A percentile compares a stretch with the other conserved stretches of the same genome.
These are phyloP conservation scores for Brotula barbata DNA, from an alignment of 2,797 vertebrate genomes.

Conservation along the genomic window DNA sequence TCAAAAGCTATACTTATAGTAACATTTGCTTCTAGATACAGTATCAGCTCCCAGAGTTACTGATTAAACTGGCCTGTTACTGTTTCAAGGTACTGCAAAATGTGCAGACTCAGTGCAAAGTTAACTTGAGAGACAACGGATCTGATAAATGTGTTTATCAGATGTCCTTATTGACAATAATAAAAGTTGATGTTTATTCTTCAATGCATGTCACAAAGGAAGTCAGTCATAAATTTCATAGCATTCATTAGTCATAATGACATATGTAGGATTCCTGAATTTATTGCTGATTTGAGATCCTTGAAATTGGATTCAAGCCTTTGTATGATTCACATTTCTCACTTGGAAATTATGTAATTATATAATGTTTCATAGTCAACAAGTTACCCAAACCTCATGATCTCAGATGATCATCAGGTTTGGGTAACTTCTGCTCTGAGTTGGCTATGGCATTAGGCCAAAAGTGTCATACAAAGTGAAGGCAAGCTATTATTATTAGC, in stretches of 20 bases:
- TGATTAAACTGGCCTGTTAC: conserved; percentile 13
- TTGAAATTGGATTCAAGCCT: background rate
- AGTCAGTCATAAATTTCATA: background rate
- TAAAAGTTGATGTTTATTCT: background rate
- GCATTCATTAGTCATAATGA: too few species aligned
- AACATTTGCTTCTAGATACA: conserved; percentile 20
- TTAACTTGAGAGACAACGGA: conserved; percentile 44
- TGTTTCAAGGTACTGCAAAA: conserved; percentile 16
- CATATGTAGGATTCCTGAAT: background rate
- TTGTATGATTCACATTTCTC: conserved; percentile 14
- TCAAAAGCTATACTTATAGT: background rate
- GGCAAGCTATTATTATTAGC: conserved; percentile 6
- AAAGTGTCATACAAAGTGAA: conserved; percentile 10
- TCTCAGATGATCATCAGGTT: too few species aligned
- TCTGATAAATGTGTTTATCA: conserved; percentile 11
- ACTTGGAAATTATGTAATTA: background rate
- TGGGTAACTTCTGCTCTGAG: too few species aligned
- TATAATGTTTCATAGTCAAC: background rate
- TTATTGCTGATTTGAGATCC: background rate
- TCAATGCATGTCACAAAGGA: too few species aligned
- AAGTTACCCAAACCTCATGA: too few species aligned
- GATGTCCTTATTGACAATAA: conserved; percentile 12
- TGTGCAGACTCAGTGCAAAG: conserved; percentile 26
- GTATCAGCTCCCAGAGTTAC: conserved; percentile 5
- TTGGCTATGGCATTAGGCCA: conserved; percentile 7